A percentile compares a stretch with the other conserved stretches of the same genome.
These are phyloP conservation scores for Jacana jacana DNA, from an alignment of 2,113 vertebrate species.

Conservation along the genomic window DNA sequence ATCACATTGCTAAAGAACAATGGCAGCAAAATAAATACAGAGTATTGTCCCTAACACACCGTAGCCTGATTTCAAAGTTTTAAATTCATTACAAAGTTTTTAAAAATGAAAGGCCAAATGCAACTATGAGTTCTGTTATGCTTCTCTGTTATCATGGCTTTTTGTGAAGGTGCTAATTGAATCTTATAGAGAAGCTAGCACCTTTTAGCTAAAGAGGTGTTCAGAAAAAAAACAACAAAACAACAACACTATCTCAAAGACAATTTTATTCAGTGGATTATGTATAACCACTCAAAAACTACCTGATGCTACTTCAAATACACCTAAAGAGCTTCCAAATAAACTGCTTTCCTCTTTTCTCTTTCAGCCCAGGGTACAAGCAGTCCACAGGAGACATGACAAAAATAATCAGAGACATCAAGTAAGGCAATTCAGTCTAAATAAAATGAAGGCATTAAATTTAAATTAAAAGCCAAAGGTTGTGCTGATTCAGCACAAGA, in stretches of 20 bases:
- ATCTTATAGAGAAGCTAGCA: neutral
- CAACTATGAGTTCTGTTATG: neutral
- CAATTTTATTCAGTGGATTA: neutral
- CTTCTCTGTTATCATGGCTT: neutral
- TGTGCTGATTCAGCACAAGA: neutral
- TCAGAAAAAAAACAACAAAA: neutral
- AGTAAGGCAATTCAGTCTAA: neutral
- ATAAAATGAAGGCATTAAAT: conserved; percentile 36
- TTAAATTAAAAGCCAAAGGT: no score
- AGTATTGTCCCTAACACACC: neutral
- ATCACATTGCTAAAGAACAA: neutral
- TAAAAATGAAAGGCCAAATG: neutral
- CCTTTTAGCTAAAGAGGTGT: neutral
- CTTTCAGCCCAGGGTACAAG: neutral
- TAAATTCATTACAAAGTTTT: neutral
- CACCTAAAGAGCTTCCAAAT: neutral
- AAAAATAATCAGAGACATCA: conserved; percentile 2
- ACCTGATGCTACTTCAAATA: neutral
- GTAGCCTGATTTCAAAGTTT: neutral
- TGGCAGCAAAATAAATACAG: neutral
- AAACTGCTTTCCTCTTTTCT: neutral
- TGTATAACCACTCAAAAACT: neutral
- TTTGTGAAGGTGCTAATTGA: neutral
- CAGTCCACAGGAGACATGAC: neutral
- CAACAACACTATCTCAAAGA: neutral